Conservation (phyloP, 2,113 vertebrate species). For the Stercorarius parasiticus region DNA sequence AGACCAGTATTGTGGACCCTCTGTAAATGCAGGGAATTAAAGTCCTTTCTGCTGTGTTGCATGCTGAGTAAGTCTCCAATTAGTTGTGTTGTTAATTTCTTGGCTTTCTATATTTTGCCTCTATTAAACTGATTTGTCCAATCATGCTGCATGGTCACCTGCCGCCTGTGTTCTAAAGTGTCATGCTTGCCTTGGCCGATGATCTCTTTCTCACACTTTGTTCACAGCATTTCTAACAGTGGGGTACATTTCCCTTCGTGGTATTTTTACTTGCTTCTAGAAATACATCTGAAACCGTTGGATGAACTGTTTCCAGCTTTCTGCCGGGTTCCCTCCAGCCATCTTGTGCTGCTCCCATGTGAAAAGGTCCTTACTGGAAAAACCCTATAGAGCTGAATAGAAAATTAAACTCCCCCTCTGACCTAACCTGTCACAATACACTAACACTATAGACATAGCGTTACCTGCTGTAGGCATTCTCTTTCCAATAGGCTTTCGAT, state of each 20-base stretch:
- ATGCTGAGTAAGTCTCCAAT: neutral
- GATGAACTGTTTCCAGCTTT: neutral
- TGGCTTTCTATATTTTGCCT: neutral
- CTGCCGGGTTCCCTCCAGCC: neutral
- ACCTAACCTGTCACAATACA: neutral
- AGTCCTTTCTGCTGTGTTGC: neutral
- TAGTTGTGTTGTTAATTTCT: neutral
- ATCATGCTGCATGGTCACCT: neutral
- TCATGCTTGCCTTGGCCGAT: neutral
- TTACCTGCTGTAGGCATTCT: neutral
- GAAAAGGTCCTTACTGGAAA: neutral
- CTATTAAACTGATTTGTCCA: neutral
- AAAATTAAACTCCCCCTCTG: neutral
- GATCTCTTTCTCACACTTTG: neutral
- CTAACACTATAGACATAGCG: neutral
- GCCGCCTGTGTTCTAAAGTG: neutral
- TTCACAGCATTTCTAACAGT: neutral
- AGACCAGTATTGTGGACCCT: neutral
- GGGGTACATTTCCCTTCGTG: neutral
- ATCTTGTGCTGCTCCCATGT: neutral
- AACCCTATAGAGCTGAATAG: neutral
- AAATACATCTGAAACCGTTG: neutral
- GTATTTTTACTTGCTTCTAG: conserved; percentile 4
- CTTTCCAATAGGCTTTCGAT: neutral
- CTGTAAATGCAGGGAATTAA: neutral